Percentiles rank a stretch among this genome's conserved stretches.
Evolutionary conservation across 1,140 invertebrate genomes (phyloP).

Genomic region (Caenorhabditis latens): DNA sequence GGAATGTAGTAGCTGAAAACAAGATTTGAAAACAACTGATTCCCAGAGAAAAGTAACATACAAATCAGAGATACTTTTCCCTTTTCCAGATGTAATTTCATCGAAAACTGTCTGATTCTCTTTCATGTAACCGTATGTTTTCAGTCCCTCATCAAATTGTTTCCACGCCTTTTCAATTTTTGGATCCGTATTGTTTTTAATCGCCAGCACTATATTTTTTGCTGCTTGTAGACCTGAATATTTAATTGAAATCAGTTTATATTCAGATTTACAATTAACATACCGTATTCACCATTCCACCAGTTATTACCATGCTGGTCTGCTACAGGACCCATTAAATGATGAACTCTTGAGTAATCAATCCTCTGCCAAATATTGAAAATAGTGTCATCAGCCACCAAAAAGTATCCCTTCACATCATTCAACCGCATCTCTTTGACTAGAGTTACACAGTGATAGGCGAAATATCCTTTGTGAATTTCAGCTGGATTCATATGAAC

Average conservation of each 20-base stretch:
- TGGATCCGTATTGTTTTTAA: neutral
- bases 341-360: neutral
- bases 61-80: constrained; percentile 31
- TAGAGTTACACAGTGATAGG: neutral
- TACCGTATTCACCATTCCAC: neutral
- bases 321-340: neutral
- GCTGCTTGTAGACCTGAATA: neutral
- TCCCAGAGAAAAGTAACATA: neutral
- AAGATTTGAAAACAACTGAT: no score
- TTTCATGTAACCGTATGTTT: neutral
- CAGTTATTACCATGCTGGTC: neutral
- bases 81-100: neutral
- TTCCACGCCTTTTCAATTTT: neutral
- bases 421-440: neutral
- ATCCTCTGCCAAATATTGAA: constrained; percentile 24
- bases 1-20: constrained; percentile 39
- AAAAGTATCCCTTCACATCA: constrained; percentile 5
- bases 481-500: constrained; percentile 23
- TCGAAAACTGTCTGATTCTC: neutral
- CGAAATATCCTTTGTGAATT: neutral
- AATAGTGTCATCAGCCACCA: constrained; percentile 1
- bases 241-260: neutral
- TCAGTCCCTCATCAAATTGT: neutral
- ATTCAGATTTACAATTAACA: neutral
- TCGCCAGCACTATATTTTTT: neutral